A percentile compares a stretch with the other conserved stretches of the same genome.
Conservation (phyloP, 1,140 invertebrate species). For the Euglossa dilemma region DNA sequence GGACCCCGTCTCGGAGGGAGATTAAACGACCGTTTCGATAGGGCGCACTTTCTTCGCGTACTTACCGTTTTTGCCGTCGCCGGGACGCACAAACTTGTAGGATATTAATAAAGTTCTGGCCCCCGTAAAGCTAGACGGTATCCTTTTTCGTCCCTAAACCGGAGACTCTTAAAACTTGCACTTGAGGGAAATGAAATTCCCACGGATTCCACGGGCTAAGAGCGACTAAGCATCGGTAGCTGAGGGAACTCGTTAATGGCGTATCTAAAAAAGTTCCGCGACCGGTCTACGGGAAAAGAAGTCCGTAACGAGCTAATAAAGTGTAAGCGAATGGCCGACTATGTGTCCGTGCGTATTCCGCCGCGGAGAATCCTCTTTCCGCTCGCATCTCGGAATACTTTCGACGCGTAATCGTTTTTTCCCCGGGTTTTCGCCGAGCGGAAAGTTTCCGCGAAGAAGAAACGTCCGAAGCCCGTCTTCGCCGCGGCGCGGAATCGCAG, state of each 20-base stretch:
- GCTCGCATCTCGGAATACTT: background rate
- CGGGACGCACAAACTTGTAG: slow-evolving; percentile 45
- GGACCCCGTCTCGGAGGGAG: no score
- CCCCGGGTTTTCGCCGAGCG: no score
- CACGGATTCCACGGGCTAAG: slow-evolving; percentile 34
- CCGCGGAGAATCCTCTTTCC: no score
- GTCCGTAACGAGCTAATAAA: slow-evolving; percentile 27
- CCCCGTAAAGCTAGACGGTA: slow-evolving; percentile 15
- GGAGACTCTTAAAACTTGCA: slow-evolving; percentile 56
- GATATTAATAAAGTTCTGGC: slow-evolving; percentile 67
- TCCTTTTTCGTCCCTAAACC: slow-evolving; percentile 27
- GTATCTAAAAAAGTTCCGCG: slow-evolving; percentile 34
- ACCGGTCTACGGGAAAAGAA: background rate
- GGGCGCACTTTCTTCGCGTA: background rate
- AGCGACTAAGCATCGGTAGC: slow-evolving; percentile 31
- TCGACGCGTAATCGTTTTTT: background rate
- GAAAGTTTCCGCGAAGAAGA: background rate
- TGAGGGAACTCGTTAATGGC: slow-evolving; percentile 28
- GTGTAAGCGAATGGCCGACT: background rate
- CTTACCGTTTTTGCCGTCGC: slow-evolving; percentile 29
- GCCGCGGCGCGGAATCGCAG: background rate
- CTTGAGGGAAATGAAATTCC: slow-evolving; percentile 54
- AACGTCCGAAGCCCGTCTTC: no score
- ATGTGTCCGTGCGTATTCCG: background rate
- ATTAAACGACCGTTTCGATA: slow-evolving; percentile 4